Evolutionary conservation across 2,888 invertebrate genomes (phyloP).

Genomic region (Conchocele bisecta): DNA sequence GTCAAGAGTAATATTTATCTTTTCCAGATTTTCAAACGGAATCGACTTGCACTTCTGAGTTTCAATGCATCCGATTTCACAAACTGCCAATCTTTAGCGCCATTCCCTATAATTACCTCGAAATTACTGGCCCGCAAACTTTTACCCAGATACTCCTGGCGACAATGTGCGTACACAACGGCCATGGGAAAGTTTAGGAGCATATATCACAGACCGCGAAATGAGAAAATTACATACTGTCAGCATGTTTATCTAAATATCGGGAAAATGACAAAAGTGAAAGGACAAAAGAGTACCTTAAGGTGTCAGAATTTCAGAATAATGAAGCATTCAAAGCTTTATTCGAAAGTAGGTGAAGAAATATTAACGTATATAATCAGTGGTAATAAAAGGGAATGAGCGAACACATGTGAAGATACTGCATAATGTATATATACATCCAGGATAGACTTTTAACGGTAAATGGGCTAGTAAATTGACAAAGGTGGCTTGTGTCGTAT

Average conservation of each 20-base stretch:
- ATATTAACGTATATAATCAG: no score
- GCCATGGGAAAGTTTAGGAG: slow-evolving; percentile 47
- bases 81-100: slow-evolving; percentile 38
- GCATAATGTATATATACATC: no score
- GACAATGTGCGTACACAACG: slow-evolving; percentile 34
- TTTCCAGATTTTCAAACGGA: slow-evolving; percentile 50
- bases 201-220: slow-evolving; percentile 41
- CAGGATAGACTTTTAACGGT: no score
- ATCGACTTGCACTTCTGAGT: slow-evolving; percentile 52
- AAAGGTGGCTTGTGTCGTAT: no score
- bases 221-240: slow-evolving; percentile 61
- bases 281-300: slow-evolving; percentile 52
- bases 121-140: slow-evolving; percentile 54
- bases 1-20: slow-evolving; percentile 52
- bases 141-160: slow-evolving; percentile 32
- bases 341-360: no score
- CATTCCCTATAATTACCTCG: slow-evolving; percentile 58
- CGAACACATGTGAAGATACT: no score
- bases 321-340: slow-evolving; percentile 50
- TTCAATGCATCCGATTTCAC: slow-evolving; percentile 49
- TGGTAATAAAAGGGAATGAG: no score
- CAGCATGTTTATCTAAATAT: slow-evolving; percentile 43
- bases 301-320: slow-evolving; percentile 60
- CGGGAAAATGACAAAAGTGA: slow-evolving; percentile 53
- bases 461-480: no score